Base-by-base conservation (phyloP, 2,797 vertebrate genomes). In the Phoeniculus purpureus region DNA sequence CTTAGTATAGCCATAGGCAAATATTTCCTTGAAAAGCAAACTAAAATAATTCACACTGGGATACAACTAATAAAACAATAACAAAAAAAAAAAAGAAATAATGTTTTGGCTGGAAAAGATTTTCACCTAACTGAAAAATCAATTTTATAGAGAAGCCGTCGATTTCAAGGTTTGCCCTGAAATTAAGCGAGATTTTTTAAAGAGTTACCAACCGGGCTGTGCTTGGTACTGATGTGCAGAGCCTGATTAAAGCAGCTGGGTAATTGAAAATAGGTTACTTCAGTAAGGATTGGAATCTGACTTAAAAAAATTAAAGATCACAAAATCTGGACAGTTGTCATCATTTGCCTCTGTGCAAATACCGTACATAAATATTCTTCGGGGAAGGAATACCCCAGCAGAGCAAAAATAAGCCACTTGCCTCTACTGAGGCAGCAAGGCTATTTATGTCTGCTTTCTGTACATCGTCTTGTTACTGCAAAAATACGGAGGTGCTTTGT, bases 401-500 rank as follows among this genome's bases (percentile, higher is more conserved):
- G 32, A 85, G 18, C 12, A 60, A 68, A 85, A 65, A 59, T 22
- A 74, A 56, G 59, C 2, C 27, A 48, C 18, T 52, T 27, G 2
- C 48, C 37, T 34, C 34, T 66, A 8, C 12, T 29, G 40, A 81
- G 22, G 27, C 5, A 21, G 19, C n/a, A 43, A 60, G 26, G 29
- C 22, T 83, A 26, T 61, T 67, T 29, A 59, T 20, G 17, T 19
- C 12, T 71, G 17, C 47, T 60, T 18, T 51, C 21, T 58, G 10
- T 3, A 21, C 23, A 29, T 66, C 8, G 8, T 26, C 21, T 27
- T 79, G 12, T 47, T 52, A 15, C 34, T 64, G 47, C 55, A 80
- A 12, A 25, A 27, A 18, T 0, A 12, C 17, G 31, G 58, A 14
- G 16, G 4, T 8, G 60, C 19, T 58, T 13, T 1, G 0, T 32